Evolutionary conservation across 2,797 vertebrate genomes (phyloP), one percentile per base, ranked within the genome.

Genomic region (Thunnus albacares): DNA sequence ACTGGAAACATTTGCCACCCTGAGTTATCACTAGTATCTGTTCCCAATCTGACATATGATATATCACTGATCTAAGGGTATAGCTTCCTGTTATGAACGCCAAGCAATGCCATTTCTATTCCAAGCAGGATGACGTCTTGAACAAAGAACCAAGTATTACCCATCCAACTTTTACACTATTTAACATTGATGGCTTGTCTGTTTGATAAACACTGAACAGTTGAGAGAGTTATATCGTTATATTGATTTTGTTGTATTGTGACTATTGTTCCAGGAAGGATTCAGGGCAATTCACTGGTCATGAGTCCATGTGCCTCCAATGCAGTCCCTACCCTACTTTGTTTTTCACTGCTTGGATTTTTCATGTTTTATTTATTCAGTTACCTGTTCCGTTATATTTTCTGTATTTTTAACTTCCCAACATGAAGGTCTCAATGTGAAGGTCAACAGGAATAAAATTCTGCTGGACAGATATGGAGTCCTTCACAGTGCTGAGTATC

Each of bases 21-120:
- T 79, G 69, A 90, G 87, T 79, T 81, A 89, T 89, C 49, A 73
- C 60, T 17, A 30, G 24, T 64, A 71, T 74, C 56, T 63, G 63
- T 57, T 74, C 68, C 38, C 60, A 24, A 62, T 56, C 22, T 66
- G 71, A 84, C 58, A 68, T 13, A 41, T 73, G 17, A 83, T 79
- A 28, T 51, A 76, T 85, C 35, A 59, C n/a, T 53, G 9, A 18
- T 74, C 53, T 17, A 45, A 53, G 14, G 18, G 24, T 45, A 26
- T 18, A 55, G 20, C 20, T 0, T 79, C 43, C 24, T 74, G 45
- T 72, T 59, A 24, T 14, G 1, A 56, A 75, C 69, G 41, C 56
- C 26, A 56, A 47, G n/a, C 28, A n/a, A 30, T 35, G 2, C 2
- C 10, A 26, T 74, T 22, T 66, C 53, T 69, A 69, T 75, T 75